A percentile compares a stretch with the other conserved stretches of the same genome.
These are phyloP conservation scores for Gobio occitaniae DNA, from an alignment of 2,797 vertebrate species.

Conservation along the genomic window DNA sequence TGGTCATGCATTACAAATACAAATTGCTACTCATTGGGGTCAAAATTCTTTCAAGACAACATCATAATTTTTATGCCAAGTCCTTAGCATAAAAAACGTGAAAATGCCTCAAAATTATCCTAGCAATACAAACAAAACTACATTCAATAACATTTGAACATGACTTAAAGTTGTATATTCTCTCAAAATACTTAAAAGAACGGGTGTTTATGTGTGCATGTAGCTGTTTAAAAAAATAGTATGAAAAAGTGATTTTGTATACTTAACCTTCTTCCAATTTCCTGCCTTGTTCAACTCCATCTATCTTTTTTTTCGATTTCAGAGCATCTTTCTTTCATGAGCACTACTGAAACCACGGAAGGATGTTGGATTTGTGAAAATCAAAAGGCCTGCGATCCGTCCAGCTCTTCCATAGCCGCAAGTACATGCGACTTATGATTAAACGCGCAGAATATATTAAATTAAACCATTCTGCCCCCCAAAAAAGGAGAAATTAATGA, in stretches of 20 bases:
- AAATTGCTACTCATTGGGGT: background rate
- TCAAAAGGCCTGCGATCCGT: slow-evolving; percentile 57
- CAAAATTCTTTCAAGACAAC: background rate
- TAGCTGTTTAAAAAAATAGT: slow-evolving; percentile 14
- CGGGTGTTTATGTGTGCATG: slow-evolving; percentile 38
- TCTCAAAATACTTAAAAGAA: background rate
- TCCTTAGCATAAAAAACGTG: background rate
- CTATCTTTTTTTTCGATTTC: slow-evolving; percentile 13
- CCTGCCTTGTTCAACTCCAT: background rate
- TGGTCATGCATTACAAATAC: background rate
- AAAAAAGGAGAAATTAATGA: slow-evolving; percentile 57
- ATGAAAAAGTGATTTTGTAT: slow-evolving; percentile 1
- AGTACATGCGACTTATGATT: slow-evolving; percentile 58
- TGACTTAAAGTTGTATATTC: background rate
- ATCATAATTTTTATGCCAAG: background rate
- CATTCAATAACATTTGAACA: background rate
- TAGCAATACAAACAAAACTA: background rate
- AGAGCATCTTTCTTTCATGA: slow-evolving; percentile 34
- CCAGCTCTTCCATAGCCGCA: slow-evolving; percentile 34
- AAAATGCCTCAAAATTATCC: background rate
- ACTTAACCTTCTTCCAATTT: background rate
- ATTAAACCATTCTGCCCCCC: slow-evolving; percentile 59
- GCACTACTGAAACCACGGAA: slow-evolving; percentile 18
- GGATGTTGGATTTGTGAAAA: slow-evolving; percentile 49
- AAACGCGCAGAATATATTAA: slow-evolving; percentile 59